These are phyloP conservation scores for Aulostomus chinensis DNA, from an alignment of 2,797 vertebrate genomes.

Conservation along the genomic window DNA sequence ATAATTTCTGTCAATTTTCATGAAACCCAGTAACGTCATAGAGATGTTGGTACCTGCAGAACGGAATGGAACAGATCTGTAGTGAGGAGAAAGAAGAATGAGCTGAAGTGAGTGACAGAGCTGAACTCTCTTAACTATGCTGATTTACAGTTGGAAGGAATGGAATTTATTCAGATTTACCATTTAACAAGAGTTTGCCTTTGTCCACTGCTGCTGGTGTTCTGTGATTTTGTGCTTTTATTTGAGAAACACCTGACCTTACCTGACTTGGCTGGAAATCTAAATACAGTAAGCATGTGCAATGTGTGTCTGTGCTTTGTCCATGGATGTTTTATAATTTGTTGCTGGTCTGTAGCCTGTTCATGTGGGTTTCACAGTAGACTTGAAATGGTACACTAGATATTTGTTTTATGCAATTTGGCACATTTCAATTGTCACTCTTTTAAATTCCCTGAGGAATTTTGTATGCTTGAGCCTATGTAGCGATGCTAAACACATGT, in stretches of 20 bases:
- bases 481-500: constrained; percentile 6
- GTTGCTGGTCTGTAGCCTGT: constrained; percentile 17
- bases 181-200: constrained; percentile 36
- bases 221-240: constrained; percentile 44
- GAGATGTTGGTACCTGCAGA: constrained; percentile 16
- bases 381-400: too few species aligned
- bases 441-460: too few species aligned
- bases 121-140: constrained; percentile 11
- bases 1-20: constrained; percentile 48
- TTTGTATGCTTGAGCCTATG: not conserved
- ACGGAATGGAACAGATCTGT: constrained; percentile 23
- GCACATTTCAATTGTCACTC: too few species aligned
- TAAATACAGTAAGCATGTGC: constrained; percentile 68
- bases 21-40: constrained; percentile 37
- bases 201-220: constrained; percentile 28
- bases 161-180: constrained; percentile 47
- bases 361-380: constrained; percentile 2
- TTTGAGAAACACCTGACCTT: constrained; percentile 57
- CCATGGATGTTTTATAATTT: constrained; percentile 27
- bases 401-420: too few species aligned
- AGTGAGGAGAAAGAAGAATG: constrained; percentile 38
- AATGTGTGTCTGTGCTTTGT: constrained; percentile 28
- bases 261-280: constrained; percentile 54
- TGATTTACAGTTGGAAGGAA: constrained; percentile 43
- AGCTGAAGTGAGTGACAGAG: constrained; percentile 38